Base-by-base conservation (phyloP, 1,140 invertebrate species). In the Drosophila punjabiensis region DNA sequence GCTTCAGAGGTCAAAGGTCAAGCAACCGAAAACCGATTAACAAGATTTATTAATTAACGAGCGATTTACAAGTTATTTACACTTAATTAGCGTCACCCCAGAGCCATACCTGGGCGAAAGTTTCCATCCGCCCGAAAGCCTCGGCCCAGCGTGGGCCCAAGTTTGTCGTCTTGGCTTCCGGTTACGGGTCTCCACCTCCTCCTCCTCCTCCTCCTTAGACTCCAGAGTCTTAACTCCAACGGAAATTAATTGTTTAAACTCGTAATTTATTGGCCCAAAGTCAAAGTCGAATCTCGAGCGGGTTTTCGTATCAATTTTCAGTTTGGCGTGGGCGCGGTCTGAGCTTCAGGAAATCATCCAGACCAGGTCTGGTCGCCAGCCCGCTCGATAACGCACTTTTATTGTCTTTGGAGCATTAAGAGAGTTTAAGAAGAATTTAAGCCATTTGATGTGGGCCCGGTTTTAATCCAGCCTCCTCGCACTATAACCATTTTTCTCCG, bases 61-160 rank as follows among this genome's bases (percentile, higher is more conserved):
- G 76, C 79, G 60, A 90, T 82, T 90, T 90, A 90, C 86, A 82
- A 90, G 82, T 76, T 70, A 90, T 90, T 90, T 90, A 90, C 86
- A 90, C 86, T 90, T 90, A 90, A 90, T 90, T 90, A 90, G 76
- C 63, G 68, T 76, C 86, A 90, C 86, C 86, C 71, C 60, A 30
- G 52, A 35, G 61, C 48, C 48, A 10, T 62, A 69, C 64, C 65
- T 75, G 80, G 75, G 65, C 28, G 79, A 90, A 89, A 85, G 58
- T 83, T 78, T 53, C 47, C 37, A 56, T 56, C 33, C 33, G 14
- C 33, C n/a, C 7, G 24, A 28, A 33, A 52, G 50, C 32, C 11
- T 1, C 4, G 35, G 30, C 30, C 7, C 48, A 53, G 63, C 76
- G 79, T 82, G 79, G 82, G 79, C 52, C 20, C 50, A 18, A 50